Evolutionary conservation across 92 coral and sea anemone genomes (phyloP), one percentile per base, ranked within the genome.

Genomic region (Umimayanthus kanabou): DNA sequence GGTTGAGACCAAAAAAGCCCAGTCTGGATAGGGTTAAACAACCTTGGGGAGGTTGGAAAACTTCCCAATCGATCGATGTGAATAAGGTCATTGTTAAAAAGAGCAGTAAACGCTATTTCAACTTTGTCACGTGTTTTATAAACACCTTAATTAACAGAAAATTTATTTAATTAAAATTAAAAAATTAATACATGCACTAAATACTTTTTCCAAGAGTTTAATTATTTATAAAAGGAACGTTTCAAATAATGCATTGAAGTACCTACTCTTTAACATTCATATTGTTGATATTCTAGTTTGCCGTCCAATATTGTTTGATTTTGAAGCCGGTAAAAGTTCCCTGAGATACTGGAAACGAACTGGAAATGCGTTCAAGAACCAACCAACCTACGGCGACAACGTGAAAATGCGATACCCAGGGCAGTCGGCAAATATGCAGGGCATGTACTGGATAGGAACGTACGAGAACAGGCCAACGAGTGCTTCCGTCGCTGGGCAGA

Each of bases 321-420:
- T 82, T 28, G 86, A 82, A 70, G 58, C 22, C 16, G 86, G 86
- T 11, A 64, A n/a, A 3, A 40, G 10, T 2, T 65, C 86, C 45
- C 28, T 65, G 6, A 39, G 25, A 13, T 4, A 14, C 7, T 65
- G 86, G 86, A 6, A 50, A 65, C 33, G 49, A 45, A 29, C 86
- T 30, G 86, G 75, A 4, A 79, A 49, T 49, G 82, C 82, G 40
- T 79, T 79, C 14, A 53, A 49, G 14, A 79, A 79, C 82, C 82
- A 79, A 55, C 82, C 82, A 49, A 82, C 86, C 28, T 82, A 82
- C 61, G 86, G 86, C 3, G 77, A 82, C 42, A 82, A 82, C 76
- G 86, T 82, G 37, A 82, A 82, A 30, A 7, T 13, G 26, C 39
- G 86, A 11, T 6, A 29, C 23, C 86, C 86, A 1, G 4, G 23